Base-by-base conservation (phyloP, 2,888 invertebrate genomes). In the Gasteruption jaculator region DNA sequence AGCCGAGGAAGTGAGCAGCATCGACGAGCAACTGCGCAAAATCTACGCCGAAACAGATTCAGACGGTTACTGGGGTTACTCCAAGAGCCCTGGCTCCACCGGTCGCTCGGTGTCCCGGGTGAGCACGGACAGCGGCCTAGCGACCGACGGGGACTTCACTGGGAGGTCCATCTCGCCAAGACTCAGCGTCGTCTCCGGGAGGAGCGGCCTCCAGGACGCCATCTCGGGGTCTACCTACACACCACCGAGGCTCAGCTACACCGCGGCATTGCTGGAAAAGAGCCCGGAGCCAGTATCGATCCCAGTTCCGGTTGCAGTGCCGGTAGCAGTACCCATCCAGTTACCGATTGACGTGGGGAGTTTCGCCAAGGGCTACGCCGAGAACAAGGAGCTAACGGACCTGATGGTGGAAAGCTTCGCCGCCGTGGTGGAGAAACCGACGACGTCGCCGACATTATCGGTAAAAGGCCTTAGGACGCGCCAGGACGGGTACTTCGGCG, bases 1-100 rank as follows among this genome's bases (percentile, higher is more conserved):
- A 24, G 78, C 76, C 27, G 81, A 82, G 67, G 81, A 82, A 59
- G 77, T 80, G 4, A 78, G 77, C 58, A 80, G 80, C 50, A 80
- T 83, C 53, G 82, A 84, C 54, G 83, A 83, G 62, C 83, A 84
- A 57, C 67, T 85, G 36, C 77, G 83, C 60, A 79, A 80, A 61
- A 79, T 85, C 33, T 85, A 83, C 56, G 74, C 77, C 0, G 82
- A 83, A 51, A 71, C 73, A 4, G 77, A 78, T 35, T 72, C 76
- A 39, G 81, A 82, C 48, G 79, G 77, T 59, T n/a, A n/a, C n/a
- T 86, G 86, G 86, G 82, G 77, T 22, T 83, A 83, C 53, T 79
- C 79, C 38, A 80, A 79, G 52, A 79, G 79, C 68, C 79, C 81
- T 56, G 76, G 80, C 56, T 68, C 69, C 2, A 68, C 66, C 5